A percentile compares a stretch with the other conserved stretches of the same genome.
Evolutionary conservation across 2,888 invertebrate species (phyloP).

Genomic region (Colostygia pectinataria): DNA sequence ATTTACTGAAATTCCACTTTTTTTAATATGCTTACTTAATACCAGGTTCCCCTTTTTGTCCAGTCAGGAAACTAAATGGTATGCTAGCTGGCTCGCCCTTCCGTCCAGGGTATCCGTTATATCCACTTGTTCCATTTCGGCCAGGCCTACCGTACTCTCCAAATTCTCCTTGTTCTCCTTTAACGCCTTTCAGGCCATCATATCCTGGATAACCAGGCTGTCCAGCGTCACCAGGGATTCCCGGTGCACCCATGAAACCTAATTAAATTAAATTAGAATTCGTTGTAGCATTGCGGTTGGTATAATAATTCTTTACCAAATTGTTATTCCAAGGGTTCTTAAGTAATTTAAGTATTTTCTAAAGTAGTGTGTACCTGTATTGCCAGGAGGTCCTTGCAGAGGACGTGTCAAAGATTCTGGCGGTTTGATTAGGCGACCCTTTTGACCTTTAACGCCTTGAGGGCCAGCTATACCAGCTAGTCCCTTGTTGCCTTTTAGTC

Average conservation of each 20-base stretch:
- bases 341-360: background rate
- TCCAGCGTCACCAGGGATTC: conserved; percentile 68
- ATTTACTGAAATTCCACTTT: background rate
- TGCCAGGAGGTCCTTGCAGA: conserved; percentile 83
- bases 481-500: conserved; percentile 72
- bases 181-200: conserved; percentile 58
- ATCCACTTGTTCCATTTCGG: conserved; percentile 73
- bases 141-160: conserved; percentile 77
- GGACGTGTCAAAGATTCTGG: conserved; percentile 54
- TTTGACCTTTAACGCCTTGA: conserved; percentile 79
- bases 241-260: conserved; percentile 74
- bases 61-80: conserved; percentile 58
- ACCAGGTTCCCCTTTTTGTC: conserved; percentile 78
- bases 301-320: too few species aligned
- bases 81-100: conserved; percentile 73
- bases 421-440: conserved; percentile 64
- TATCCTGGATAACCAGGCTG: conserved; percentile 52
- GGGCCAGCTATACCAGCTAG: conserved; percentile 66
- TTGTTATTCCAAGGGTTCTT: too few species aligned
- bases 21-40: conserved; percentile 50
- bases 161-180: conserved; percentile 46
- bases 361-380: conserved; percentile 62
- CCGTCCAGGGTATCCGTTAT: conserved; percentile 77
- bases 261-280: conserved; percentile 17
- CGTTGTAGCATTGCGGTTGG: too few species aligned